Evolutionary conservation across 1,140 invertebrate species (phyloP), one percentile per base, ranked within the genome.

Genomic region (Brachionus koreanus): DNA sequence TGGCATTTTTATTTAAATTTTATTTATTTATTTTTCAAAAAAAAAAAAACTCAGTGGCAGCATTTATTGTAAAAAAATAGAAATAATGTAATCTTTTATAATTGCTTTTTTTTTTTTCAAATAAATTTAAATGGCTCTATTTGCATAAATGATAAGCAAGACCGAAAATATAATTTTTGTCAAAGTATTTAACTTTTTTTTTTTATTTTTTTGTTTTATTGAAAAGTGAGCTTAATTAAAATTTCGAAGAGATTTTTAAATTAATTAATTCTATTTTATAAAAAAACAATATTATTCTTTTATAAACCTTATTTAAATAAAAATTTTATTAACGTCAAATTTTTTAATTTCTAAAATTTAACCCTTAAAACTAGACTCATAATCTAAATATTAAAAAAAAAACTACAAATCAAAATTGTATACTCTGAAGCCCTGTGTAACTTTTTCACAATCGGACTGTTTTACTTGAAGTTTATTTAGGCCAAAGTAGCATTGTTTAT

Each of bases 221-320:
- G 63, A 39, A 39, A 39, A 69, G 33, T 39, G 65, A 69, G 65
- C 65, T 69, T 69, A 69, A 69, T 69, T 69, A 69, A 69, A 69
- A 69, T 69, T 37, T 37, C 5, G 33, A 25, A 63, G 23, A 63
- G 61, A 69, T 37, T 37, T 69, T 37, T 69, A 37, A 39, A 39
- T 37, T 19, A 57, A 16, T 57, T 57, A 69, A 39, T 69, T 39
- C 37, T 39, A 37, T 69, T 69, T 69, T 69, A 39, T 37, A 37
- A 37, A 39, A 33, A 35, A 29, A 65, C 25, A 33, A 33, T 65
- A 65, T 39, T 69, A 39, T 69, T 39, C 37, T 63, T 63, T 25
- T 25, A 63, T 43, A 69, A 69, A 69, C 9, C 49, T 57, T 57
- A 57, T 57, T 57, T 57, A 57, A 57, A 57, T 57, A 57, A 57